Evolutionary conservation across 2,888 invertebrate genomes (phyloP).

Genomic region (Cerastis rubricosa): DNA sequence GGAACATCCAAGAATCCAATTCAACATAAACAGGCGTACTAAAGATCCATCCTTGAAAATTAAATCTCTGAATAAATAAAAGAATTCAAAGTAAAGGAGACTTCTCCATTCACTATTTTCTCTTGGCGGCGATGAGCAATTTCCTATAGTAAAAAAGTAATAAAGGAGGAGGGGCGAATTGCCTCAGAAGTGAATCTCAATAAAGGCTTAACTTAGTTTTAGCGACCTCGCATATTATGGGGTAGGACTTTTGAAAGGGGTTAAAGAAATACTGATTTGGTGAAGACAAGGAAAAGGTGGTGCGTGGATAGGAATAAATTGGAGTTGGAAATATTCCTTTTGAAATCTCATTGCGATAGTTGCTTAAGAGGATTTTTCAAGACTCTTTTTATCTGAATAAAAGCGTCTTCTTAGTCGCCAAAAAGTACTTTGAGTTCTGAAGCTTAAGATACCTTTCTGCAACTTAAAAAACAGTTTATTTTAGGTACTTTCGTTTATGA

Average conservation of each 20-base stretch:
- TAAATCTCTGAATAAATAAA: conserved; percentile 53
- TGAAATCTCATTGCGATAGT: conserved; percentile 66
- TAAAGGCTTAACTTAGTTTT: conserved; percentile 76
- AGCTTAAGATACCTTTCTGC: not conserved
- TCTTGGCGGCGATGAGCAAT: conserved; percentile 74
- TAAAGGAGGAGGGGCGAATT: conserved; percentile 79
- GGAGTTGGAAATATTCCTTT: conserved; percentile 75
- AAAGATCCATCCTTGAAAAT: conserved; percentile 46
- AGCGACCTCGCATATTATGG: conserved; percentile 79
- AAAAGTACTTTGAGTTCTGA: not conserved
- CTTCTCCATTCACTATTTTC: conserved; percentile 70
- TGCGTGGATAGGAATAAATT: conserved; percentile 82
- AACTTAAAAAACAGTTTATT: not conserved
- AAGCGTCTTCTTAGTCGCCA: not conserved
- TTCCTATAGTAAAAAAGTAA: conserved; percentile 78
- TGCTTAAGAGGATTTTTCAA: conserved; percentile 59
- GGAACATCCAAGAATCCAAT: conserved; percentile 36
- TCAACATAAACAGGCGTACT: conserved; percentile 36
- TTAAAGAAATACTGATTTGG: conserved; percentile 84
- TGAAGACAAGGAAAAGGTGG: conserved; percentile 88
- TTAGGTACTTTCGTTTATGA: not conserved
- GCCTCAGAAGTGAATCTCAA: conserved; percentile 83
- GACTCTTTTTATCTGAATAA: conserved; percentile 26
- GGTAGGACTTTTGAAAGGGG: conserved; percentile 86
- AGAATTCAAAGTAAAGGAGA: conserved; percentile 58